phyloP scores from a whole-genome alignment of 2,888 invertebrate genomes.

The Elegia similella region DNA sequence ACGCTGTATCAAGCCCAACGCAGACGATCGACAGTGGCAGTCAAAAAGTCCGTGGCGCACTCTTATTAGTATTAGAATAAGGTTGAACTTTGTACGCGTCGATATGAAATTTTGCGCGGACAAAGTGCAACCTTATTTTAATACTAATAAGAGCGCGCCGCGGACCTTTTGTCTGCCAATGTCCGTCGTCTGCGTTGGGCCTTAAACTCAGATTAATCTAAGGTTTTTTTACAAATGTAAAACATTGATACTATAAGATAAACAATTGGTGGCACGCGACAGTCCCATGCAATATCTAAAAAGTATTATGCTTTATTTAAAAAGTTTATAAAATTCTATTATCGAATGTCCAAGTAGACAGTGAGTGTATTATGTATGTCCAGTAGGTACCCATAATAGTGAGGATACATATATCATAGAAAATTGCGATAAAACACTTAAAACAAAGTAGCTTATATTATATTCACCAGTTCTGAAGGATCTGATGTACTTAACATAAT shows the following conservation, averaged over 20 bases:
- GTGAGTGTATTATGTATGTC: background rate
- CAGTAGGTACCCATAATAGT: background rate
- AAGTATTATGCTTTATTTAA: background rate
- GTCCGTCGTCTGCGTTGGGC: too few species aligned
- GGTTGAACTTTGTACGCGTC: too few species aligned
- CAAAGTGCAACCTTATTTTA: too few species aligned
- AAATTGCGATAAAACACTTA: background rate
- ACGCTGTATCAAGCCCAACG: too few species aligned
- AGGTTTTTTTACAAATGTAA: background rate
- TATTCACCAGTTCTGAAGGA: background rate
- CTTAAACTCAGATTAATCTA: background rate
- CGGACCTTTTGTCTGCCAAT: too few species aligned
- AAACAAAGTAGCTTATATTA: background rate
- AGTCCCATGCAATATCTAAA: background rate
- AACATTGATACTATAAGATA: background rate
- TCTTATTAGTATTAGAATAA: too few species aligned
- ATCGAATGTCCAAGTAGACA: background rate
- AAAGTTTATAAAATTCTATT: background rate
- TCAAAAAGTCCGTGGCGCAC: too few species aligned
- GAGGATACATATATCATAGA: background rate
- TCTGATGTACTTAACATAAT: constrained; percentile 34
- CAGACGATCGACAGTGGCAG: too few species aligned
- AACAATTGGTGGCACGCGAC: background rate
- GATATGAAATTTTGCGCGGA: too few species aligned
- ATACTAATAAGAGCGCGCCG: too few species aligned